phyloP scores from a whole-genome alignment of 2,797 vertebrate species.

The Myotis planiceps region DNA sequence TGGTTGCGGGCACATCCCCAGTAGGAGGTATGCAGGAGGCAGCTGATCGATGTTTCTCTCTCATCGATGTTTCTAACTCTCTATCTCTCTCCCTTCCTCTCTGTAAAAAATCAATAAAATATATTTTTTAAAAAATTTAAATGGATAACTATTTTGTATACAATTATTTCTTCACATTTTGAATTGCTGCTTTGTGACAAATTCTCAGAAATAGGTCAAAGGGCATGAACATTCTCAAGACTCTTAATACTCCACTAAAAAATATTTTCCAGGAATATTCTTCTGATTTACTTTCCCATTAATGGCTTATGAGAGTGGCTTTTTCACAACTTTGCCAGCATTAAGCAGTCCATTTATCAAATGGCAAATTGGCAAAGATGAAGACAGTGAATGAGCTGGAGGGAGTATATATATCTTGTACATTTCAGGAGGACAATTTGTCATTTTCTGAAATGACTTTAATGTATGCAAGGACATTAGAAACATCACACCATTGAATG shows the following conservation, averaged over 20 bases:
- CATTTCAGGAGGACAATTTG: not conserved
- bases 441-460: not conserved
- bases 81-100: too few species aligned
- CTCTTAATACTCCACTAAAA: constrained; percentile 19
- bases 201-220: constrained; percentile 51
- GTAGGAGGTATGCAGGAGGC: too few species aligned
- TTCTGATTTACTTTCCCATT: constrained; percentile 36
- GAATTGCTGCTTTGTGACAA: constrained; percentile 18
- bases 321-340: not conserved
- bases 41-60: too few species aligned
- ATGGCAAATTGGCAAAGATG: constrained; percentile 19
- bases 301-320: not conserved
- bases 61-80: too few species aligned
- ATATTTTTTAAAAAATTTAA: too few species aligned
- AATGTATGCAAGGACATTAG: not conserved
- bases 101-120: too few species aligned
- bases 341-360: not conserved
- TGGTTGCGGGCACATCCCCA: too few species aligned
- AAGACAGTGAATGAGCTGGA: not conserved
- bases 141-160: not conserved
- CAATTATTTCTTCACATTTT: constrained; percentile 20
- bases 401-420: not conserved
- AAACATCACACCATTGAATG: not conserved
- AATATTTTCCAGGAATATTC: constrained; percentile 46
- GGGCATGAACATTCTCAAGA: not conserved